Conservation (phyloP, 2,113 vertebrate genomes). For the Gadus macrocephalus region DNA sequence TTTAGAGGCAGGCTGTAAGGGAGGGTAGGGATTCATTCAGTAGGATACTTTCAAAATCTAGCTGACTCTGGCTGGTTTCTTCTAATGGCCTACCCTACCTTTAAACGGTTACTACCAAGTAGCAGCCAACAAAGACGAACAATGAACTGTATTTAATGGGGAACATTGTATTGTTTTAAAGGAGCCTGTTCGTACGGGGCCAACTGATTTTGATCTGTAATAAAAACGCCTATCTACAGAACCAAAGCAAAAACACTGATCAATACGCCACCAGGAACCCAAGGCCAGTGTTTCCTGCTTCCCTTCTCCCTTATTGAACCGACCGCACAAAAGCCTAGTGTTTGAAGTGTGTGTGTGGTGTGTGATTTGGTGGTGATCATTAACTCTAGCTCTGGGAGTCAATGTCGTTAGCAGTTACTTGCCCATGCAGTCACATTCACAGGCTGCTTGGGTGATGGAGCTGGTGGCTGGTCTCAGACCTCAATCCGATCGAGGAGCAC, state of each 20-base stretch:
- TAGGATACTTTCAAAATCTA: too few relatives aligned
- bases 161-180: conserved; percentile 4
- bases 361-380: conserved; percentile 28
- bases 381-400: conserved; percentile 17
- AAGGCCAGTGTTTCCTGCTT: background rate
- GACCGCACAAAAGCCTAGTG: conserved; percentile 12
- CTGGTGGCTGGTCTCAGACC: too few relatives aligned
- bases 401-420: background rate
- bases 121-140: too few relatives aligned
- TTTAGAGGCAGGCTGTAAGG: too few relatives aligned
- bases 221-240: conserved; percentile 19
- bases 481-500: too few relatives aligned
- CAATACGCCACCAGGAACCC: conserved; percentile 19
- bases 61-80: too few relatives aligned
- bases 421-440: too few relatives aligned
- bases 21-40: too few relatives aligned
- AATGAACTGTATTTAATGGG: background rate
- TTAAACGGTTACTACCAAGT: too few relatives aligned
- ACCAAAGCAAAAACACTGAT: conserved; percentile 16
- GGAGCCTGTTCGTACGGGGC: background rate
- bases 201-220: conserved; percentile 13
- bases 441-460: too few relatives aligned
- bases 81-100: too few relatives aligned
- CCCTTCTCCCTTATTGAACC: background rate
- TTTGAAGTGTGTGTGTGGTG: conserved; percentile 1